These are phyloP conservation scores for Haemorhous mexicanus DNA, from an alignment of 2,113 vertebrate species.

Conservation along the genomic window DNA sequence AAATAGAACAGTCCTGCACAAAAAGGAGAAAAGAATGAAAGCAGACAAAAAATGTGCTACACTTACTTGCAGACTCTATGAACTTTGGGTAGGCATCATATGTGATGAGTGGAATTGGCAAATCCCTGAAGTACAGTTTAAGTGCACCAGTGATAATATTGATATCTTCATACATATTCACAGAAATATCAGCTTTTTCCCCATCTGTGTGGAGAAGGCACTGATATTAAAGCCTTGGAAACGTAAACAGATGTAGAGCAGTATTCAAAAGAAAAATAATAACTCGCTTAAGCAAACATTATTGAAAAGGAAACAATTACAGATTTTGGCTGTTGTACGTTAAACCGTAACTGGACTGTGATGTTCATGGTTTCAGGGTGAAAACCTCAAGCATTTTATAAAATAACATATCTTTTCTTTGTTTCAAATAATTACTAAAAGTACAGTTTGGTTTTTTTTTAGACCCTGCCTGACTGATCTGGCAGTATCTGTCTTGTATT, in stretches of 20 bases:
- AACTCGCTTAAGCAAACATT: neutral
- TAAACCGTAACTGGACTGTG: neutral
- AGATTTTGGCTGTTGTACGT: neutral
- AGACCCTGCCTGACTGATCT: neutral
- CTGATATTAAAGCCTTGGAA: constrained; percentile 37
- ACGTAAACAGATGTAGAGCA: neutral
- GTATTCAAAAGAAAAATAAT: neutral
- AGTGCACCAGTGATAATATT: constrained; percentile 98
- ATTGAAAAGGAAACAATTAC: neutral
- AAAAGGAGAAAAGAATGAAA: neutral
- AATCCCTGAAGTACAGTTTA: constrained; percentile 99
- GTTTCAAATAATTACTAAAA: neutral
- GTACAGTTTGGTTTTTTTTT: neutral
- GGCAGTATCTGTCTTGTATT: neutral
- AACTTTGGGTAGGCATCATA: constrained; percentile 97
- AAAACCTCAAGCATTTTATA: neutral
- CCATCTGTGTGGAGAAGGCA: constrained; percentile 81
- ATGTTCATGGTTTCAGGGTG: neutral
- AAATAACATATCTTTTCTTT: neutral
- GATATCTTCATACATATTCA: constrained; percentile 96
- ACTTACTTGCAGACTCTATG: constrained; percentile 96
- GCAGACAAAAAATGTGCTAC: neutral
- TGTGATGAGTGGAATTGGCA: constrained; percentile 97
- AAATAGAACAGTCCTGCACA: neutral
- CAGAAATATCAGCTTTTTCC: constrained; percentile 97